Percentiles rank a stretch among this genome's conserved stretches.
Conservation (phyloP, 2,888 invertebrate species). For the Agriopis marginaria region DNA sequence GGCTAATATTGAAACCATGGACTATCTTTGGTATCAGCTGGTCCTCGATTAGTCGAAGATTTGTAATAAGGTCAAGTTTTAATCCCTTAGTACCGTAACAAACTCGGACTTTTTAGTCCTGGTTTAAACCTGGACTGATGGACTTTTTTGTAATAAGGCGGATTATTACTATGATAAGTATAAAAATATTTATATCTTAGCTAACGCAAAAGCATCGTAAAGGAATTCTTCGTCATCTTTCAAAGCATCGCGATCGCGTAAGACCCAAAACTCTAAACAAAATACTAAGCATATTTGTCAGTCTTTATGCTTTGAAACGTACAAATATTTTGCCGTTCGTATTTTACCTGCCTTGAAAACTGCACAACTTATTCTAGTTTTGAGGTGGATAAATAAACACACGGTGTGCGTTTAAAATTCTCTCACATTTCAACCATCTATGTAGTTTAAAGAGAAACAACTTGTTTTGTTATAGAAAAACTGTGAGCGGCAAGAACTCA, state of each 20-base stretch:
- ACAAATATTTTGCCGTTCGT: conserved; percentile 27
- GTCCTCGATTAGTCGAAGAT: too few species aligned
- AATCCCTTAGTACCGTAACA: too few species aligned
- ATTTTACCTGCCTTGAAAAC: conserved; percentile 7
- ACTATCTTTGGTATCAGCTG: too few species aligned
- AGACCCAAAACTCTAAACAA: conserved; percentile 19
- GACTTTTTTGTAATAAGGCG: too few species aligned
- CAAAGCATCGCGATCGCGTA: conserved; percentile 18
- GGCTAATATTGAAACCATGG: too few species aligned
- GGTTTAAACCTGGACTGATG: too few species aligned
- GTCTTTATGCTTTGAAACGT: conserved; percentile 30
- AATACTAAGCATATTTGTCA: conserved; percentile 29
- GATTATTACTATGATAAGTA: neutral
- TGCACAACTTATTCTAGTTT: conserved; percentile 6
- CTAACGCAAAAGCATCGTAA: conserved; percentile 8
- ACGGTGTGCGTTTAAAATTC: neutral
- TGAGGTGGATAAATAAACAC: neutral
- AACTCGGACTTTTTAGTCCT: too few species aligned
- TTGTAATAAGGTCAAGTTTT: too few species aligned
- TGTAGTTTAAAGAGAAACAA: neutral
- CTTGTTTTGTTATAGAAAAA: neutral
- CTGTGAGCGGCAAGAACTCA: neutral
- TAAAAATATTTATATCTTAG: neutral
- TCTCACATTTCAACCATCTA: neutral
- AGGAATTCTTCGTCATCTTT: conserved; percentile 25